These are phyloP conservation scores for Ormyrus nitidulus DNA, from an alignment of 2,888 invertebrate genomes.

Conservation along the genomic window DNA sequence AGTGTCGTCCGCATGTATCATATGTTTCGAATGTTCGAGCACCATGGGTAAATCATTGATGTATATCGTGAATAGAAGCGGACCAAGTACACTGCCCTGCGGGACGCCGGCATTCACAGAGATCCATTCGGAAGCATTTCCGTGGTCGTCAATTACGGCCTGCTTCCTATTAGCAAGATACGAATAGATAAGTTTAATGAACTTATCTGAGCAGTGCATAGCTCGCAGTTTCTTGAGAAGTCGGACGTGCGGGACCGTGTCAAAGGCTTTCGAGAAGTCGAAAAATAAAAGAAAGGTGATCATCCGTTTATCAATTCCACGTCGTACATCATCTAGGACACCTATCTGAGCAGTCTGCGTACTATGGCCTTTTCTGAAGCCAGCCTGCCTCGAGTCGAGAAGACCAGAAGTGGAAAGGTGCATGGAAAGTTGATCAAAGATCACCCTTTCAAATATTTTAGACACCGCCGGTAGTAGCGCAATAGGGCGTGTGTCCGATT, in stretches of 20 bases:
- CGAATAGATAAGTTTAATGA: not conserved
- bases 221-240: not conserved
- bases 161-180: not conserved
- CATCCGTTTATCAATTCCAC: slow-evolving; percentile 3
- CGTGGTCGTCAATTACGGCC: not conserved
- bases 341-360: slow-evolving; percentile 9
- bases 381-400: slow-evolving; percentile 32
- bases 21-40: not conserved
- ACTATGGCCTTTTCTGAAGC: slow-evolving; percentile 6
- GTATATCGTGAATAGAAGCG: slow-evolving; percentile 24
- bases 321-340: slow-evolving; percentile 13
- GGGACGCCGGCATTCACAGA: not conserved
- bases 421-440: slow-evolving; percentile 28
- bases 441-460: slow-evolving; percentile 46
- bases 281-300: slow-evolving; percentile 15
- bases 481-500: slow-evolving; percentile 47
- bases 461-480: slow-evolving; percentile 42
- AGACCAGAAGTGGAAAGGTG: slow-evolving; percentile 26
- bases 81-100: slow-evolving; percentile 20
- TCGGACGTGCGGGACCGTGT: not conserved
- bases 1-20: slow-evolving; percentile 11
- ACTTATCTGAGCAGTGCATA: not conserved
- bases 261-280: slow-evolving; percentile 26
- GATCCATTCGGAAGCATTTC: not conserved
- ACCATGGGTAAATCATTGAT: slow-evolving; percentile 9